A percentile compares a stretch with the other conserved stretches of the same genome.
These are phyloP conservation scores for Trididemnum miniatum DNA, from an alignment of 23 tunicate species.

Conservation along the genomic window DNA sequence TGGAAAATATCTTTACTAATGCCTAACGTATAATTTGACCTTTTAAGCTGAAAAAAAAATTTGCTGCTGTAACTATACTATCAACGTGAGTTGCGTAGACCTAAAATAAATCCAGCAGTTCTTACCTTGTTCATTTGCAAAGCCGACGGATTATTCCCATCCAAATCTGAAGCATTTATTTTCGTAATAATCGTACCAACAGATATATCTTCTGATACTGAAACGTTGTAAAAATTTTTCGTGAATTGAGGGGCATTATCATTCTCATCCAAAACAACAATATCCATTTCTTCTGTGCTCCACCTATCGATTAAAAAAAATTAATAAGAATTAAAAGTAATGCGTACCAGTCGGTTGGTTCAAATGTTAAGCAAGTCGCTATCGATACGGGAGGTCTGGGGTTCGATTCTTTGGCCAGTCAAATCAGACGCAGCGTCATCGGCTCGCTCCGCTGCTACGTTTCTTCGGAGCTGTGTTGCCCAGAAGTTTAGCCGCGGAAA, in stretches of 20 bases:
- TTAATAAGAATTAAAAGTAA: not conserved
- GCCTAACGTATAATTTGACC: too few relatives aligned
- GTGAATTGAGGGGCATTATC: conserved; percentile 51
- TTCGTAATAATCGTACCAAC: not conserved
- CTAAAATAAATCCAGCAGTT: not conserved
- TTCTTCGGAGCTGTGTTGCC: too few relatives aligned
- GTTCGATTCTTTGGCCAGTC: too few relatives aligned
- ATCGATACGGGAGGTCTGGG: too few relatives aligned
- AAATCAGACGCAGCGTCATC: too few relatives aligned
- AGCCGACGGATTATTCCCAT: conserved; percentile 3
- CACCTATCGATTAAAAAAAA: conserved; percentile 40
- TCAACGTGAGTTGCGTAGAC: too few relatives aligned
- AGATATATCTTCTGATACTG: not conserved
- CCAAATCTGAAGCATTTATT: conserved; percentile 40
- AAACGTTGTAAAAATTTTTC: not conserved
- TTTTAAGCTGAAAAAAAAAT: too few relatives aligned
- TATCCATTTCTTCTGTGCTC: conserved; percentile 19
- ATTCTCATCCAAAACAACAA: conserved; percentile 51
- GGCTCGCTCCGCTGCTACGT: not conserved
- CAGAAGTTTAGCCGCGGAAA: too few relatives aligned
- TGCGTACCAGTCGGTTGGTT: too few relatives aligned
- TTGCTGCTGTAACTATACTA: too few relatives aligned
- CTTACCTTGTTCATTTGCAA: conserved; percentile 30
- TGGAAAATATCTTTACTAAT: too few relatives aligned
- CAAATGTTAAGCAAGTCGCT: too few relatives aligned